phyloP scores from a whole-genome alignment of 2,888 invertebrate species.

The Drosophila longiperda region DNA sequence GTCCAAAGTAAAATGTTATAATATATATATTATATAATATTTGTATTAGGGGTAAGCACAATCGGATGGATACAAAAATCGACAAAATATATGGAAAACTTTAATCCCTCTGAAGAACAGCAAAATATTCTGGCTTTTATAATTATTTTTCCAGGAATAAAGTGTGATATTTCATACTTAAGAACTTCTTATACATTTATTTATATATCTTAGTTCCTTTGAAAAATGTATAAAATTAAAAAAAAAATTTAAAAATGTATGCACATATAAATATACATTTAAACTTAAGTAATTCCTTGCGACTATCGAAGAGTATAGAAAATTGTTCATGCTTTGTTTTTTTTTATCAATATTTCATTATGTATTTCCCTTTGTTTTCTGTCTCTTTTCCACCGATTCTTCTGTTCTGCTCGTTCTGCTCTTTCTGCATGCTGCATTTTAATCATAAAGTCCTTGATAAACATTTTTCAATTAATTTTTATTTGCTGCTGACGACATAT shows the following conservation, averaged over 20 bases:
- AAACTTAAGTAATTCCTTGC: not conserved
- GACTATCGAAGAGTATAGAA: not conserved
- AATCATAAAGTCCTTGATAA: slow-evolving; percentile 78
- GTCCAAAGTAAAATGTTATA: not conserved
- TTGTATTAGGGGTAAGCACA: not conserved
- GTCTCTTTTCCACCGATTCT: slow-evolving; percentile 12
- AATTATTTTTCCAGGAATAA: not conserved
- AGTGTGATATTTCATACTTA: too few species aligned
- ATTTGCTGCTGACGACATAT: slow-evolving; percentile 78
- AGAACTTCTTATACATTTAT: too few species aligned
- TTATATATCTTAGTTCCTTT: too few species aligned
- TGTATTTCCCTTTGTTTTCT: slow-evolving; percentile 9
- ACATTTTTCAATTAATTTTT: slow-evolving; percentile 81
- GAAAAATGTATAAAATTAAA: too few species aligned
- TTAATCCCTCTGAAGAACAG: not conserved
- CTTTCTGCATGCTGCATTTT: slow-evolving; percentile 53
- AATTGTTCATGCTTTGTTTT: not conserved
- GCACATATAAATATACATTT: too few species aligned
- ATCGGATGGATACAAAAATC: not conserved
- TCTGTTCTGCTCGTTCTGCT: slow-evolving; percentile 1
- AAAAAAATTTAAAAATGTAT: too few species aligned
- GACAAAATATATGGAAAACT: not conserved
- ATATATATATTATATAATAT: not conserved
- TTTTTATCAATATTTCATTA: not conserved
- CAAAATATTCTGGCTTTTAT: not conserved